Evolutionary conservation across 2,113 vertebrate genomes (phyloP).

Genomic region (Rhagologus leucostigma): DNA sequence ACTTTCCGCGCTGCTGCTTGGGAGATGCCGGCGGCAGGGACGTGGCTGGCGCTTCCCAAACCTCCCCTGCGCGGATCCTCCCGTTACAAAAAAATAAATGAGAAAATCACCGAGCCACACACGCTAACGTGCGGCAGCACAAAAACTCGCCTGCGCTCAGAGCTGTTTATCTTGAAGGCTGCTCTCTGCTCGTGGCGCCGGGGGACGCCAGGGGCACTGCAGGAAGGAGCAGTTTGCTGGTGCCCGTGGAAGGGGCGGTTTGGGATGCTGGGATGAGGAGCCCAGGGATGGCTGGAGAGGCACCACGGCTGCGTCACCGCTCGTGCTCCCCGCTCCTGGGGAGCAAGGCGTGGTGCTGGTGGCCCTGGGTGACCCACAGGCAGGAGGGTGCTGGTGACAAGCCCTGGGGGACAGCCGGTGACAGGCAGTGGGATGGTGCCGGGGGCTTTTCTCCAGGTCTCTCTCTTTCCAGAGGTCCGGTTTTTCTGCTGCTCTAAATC

Average conservation of each 20-base stretch:
- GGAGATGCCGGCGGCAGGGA: accelerated
- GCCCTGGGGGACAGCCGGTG: accelerated
- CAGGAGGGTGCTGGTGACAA: background rate
- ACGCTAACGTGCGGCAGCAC: accelerated
- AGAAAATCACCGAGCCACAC: background rate
- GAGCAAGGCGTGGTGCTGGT: accelerated
- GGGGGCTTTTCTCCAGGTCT: background rate
- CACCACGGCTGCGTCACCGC: accelerated
- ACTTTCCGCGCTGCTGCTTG: background rate
- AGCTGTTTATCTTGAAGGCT: background rate
- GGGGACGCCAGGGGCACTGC: accelerated
- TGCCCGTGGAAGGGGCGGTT: accelerated
- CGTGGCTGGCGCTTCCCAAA: background rate
- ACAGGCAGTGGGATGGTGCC: accelerated
- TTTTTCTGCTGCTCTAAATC: background rate
- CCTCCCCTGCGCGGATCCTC: background rate
- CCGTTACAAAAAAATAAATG: background rate
- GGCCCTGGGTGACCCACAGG: background rate
- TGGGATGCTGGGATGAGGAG: background rate
- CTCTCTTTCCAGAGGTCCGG: background rate
- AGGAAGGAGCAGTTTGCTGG: background rate
- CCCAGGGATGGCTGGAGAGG: background rate
- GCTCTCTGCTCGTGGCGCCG: accelerated
- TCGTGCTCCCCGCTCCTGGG: accelerated
- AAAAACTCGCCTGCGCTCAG: background rate